These are phyloP conservation scores for Eulemur albifrons DNA, from an alignment of 2,797 vertebrate species.

Conservation along the genomic window DNA sequence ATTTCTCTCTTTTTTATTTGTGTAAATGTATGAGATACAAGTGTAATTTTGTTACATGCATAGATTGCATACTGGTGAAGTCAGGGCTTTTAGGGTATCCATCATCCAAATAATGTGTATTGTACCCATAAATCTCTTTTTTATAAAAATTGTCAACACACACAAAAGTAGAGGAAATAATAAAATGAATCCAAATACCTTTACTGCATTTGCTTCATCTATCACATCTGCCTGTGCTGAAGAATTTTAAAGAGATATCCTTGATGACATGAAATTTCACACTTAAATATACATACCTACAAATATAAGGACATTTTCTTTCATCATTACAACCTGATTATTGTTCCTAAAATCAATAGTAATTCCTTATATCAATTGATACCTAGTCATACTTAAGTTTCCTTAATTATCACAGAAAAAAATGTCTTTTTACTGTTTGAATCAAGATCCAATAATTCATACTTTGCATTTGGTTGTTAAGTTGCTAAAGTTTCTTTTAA, in stretches of 20 bases:
- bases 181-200: background rate
- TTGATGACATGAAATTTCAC: background rate
- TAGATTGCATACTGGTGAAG: background rate
- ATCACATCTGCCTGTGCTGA: background rate
- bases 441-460: background rate
- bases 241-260: background rate
- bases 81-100: background rate
- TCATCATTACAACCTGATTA: background rate
- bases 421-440: background rate
- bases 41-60: background rate
- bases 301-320: background rate
- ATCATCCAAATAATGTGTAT: background rate
- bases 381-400: background rate
- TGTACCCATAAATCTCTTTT: background rate
- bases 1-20: background rate
- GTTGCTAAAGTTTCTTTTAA: background rate
- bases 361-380: background rate
- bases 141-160: background rate
- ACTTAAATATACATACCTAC: background rate
- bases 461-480: background rate
- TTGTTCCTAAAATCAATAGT: background rate
- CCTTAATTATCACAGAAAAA: background rate
- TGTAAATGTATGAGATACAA: background rate
- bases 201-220: background rate
- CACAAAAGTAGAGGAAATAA: background rate